These are phyloP conservation scores for Nannoperca obscura DNA, from an alignment of 2,797 vertebrate species.

Conservation along the genomic window DNA sequence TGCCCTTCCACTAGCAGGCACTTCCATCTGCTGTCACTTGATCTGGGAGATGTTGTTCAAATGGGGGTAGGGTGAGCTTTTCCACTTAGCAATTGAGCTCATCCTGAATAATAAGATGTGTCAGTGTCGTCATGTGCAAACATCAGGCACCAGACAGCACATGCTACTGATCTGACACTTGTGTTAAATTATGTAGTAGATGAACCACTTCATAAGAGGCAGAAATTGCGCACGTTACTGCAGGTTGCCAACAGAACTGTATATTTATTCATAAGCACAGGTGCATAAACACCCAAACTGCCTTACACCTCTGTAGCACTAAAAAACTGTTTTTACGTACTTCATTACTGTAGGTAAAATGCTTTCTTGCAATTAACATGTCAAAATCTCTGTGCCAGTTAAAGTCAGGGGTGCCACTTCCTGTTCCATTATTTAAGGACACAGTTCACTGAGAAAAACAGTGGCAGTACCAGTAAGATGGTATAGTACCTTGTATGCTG, in stretches of 20 bases:
- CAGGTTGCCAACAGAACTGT: slow-evolving; percentile 1
- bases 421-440: slow-evolving; percentile 73
- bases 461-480: slow-evolving; percentile 66
- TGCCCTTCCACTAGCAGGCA: neutral
- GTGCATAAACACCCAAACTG: neutral
- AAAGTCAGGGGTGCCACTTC: slow-evolving; percentile 52
- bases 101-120: slow-evolving; percentile 46
- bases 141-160: slow-evolving; percentile 18
- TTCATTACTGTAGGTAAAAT: neutral
- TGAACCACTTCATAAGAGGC: slow-evolving; percentile 8
- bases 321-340: neutral
- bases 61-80: slow-evolving; percentile 17
- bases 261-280: neutral
- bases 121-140: slow-evolving; percentile 44
- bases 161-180: slow-evolving; percentile 1
- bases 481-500: slow-evolving; percentile 43
- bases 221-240: neutral
- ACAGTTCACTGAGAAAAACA: slow-evolving; percentile 84
- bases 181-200: slow-evolving; percentile 15
- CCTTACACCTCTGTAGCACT: neutral
- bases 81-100: slow-evolving; percentile 24
- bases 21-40: slow-evolving; percentile 11
- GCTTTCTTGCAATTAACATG: neutral
- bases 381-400: slow-evolving; percentile 29
- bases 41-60: slow-evolving; percentile 22